Percentiles rank a stretch among this genome's conserved stretches.
phyloP scores from a whole-genome alignment of 2,888 invertebrate species.

The Serrognathus titanus region DNA sequence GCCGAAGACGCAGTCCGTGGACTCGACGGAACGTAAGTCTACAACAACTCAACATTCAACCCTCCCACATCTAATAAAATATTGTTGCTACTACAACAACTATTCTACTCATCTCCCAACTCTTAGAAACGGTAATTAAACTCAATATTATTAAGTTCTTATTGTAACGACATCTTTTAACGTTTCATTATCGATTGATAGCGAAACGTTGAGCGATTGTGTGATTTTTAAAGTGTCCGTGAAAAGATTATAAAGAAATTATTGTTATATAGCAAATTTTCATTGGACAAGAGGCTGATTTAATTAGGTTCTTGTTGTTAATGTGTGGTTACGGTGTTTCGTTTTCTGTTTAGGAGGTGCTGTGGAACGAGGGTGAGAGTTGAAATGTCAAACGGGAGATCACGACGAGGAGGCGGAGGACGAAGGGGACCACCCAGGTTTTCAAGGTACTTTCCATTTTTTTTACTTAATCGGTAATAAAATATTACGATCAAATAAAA shows the following conservation, averaged over 20 bases:
- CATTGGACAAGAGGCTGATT: too few relatives aligned
- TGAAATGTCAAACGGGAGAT: constrained; percentile 89
- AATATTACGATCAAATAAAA: background rate
- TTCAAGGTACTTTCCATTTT: constrained; percentile 37
- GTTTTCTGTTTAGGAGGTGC: constrained; percentile 61
- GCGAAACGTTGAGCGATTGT: too few relatives aligned
- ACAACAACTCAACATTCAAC: constrained; percentile 17
- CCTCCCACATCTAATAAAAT: constrained; percentile 16
- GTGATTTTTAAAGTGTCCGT: too few relatives aligned
- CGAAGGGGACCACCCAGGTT: constrained; percentile 44
- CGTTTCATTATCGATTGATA: too few relatives aligned
- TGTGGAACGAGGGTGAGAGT: constrained; percentile 88
- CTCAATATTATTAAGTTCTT: background rate
- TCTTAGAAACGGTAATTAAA: constrained; percentile 15
- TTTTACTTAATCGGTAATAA: background rate
- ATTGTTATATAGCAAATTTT: too few relatives aligned
- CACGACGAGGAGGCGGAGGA: constrained; percentile 59
- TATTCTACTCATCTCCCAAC: constrained; percentile 17
- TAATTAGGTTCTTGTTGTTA: background rate
- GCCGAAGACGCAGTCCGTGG: constrained; percentile 83
- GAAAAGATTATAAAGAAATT: too few relatives aligned
- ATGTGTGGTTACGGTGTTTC: too few relatives aligned
- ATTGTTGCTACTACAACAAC: constrained; percentile 14
- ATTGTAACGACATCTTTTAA: too few relatives aligned
- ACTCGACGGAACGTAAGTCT: constrained; percentile 74